A percentile compares a stretch with the other conserved stretches of the same genome.
phyloP scores from a whole-genome alignment of 2,888 invertebrate genomes.

The Poecilobothrus nobilitatus region DNA sequence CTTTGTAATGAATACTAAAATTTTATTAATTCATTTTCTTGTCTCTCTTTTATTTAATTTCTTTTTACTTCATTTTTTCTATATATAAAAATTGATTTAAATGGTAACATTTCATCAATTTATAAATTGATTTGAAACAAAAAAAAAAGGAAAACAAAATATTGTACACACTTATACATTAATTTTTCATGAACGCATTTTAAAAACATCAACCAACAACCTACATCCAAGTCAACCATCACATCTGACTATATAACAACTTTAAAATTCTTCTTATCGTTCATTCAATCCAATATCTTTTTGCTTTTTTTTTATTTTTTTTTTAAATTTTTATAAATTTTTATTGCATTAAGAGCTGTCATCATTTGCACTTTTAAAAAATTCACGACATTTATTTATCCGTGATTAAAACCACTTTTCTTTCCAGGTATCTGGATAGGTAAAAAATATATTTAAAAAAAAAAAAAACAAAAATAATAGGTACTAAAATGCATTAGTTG shows the following conservation, averaged over 20 bases:
- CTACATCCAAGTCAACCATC: background rate
- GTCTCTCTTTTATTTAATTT: no score
- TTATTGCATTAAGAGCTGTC: background rate
- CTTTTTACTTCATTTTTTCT: no score
- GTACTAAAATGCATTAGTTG: background rate
- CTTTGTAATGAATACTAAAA: no score
- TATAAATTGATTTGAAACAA: no score
- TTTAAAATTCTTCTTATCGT: background rate
- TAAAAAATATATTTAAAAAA: background rate
- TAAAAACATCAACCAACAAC: background rate
- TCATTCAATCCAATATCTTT: background rate
- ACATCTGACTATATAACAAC: background rate
- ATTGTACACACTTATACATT: no score
- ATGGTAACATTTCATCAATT: no score
- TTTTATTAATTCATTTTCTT: no score
- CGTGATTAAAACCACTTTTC: constrained; percentile 1
- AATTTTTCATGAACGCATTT: no score
- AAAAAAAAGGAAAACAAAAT: no score
- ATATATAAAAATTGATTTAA: no score
- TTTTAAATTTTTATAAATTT: background rate
- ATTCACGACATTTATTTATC: constrained; percentile 6
- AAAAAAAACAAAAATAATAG: no score
- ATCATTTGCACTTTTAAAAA: constrained; percentile 2
- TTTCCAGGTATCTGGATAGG: background rate
- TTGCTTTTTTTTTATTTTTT: background rate